Evolutionary conservation across 2,113 vertebrate genomes (phyloP), one percentile per base, ranked within the genome.

Genomic region (Bagarius yarrelli): DNA sequence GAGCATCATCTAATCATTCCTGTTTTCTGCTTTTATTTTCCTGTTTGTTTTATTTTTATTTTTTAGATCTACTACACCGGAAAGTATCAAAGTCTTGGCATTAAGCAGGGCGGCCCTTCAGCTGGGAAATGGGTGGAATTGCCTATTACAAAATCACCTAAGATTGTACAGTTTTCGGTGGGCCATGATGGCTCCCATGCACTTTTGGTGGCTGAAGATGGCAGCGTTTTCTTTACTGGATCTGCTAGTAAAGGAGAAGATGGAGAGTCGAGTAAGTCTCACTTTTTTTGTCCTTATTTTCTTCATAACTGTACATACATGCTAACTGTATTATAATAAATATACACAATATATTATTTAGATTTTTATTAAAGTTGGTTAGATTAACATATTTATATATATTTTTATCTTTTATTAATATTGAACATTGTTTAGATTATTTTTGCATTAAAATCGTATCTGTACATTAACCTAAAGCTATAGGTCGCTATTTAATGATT

Each of bases 201-300:
- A 21, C 94, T 99, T 79, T 93, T 99, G 67, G 95, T 99, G 79
- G 96, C 97, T 30, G 98, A 99, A 84, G 98, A 99, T 79, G 98
- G 98, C 85, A 98, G 98, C 79, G 95, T 99, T 83, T 99, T 98
- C 91, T 99, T 99, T 83, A 98, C 97, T 18, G 98, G 98, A 36
- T 97, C 96, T 57, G 97, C 98, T 79, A 98, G 97, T 91, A 99
- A 99, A 92, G 98, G 98, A 87, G 98, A 99, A 83, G 98, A 99
- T 71, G 98, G 98, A 8, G 98, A 99, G 86, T 99, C 98, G 86
- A 98, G 98, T 98, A 95, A 36, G 95, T 8, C 19, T 47, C 30
- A 3, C 3, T n/a, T n/a, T n/a, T n/a, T 18, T 52, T 5, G 5
- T n/a, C 64, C 1, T 55, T 23, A 23, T 70, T 70, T 70, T 8